Evolutionary conservation across 1,140 invertebrate genomes (phyloP).

Genomic region (Drusus annulatus): DNA sequence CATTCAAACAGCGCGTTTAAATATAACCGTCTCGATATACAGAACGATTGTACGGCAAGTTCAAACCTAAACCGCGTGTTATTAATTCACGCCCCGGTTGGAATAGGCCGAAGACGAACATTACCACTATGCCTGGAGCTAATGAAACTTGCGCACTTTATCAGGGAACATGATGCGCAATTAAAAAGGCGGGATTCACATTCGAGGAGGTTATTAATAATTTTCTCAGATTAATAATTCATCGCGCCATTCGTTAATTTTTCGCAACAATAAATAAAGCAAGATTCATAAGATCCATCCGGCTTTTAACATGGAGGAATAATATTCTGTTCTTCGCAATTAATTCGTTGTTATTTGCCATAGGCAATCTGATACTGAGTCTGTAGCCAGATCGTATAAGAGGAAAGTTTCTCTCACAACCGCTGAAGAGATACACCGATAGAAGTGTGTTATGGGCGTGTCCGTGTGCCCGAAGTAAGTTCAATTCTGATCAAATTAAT

Average conservation of each 20-base stretch:
- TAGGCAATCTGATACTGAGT: too few species aligned
- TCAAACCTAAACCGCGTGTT: not conserved
- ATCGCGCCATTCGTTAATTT: not conserved
- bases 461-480: too few species aligned
- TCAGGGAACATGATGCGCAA: not conserved
- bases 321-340: too few species aligned
- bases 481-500: too few species aligned
- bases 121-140: conserved; percentile 15
- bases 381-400: too few species aligned
- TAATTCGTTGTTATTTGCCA: too few species aligned
- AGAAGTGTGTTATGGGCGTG: too few species aligned
- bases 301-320: too few species aligned
- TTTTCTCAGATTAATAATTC: conserved; percentile 26
- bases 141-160: conserved; percentile 25
- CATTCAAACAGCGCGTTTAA: not conserved
- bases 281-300: not conserved
- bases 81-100: not conserved
- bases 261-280: conserved; percentile 8
- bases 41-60: not conserved
- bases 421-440: too few species aligned
- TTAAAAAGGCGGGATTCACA: conserved; percentile 29
- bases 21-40: not conserved
- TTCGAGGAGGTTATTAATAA: conserved; percentile 23
- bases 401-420: too few species aligned
- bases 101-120: not conserved